Percentiles rank a stretch among this genome's conserved stretches.
phyloP scores from a whole-genome alignment of 2,888 invertebrate genomes.

The Mechanitis mazaeus region DNA sequence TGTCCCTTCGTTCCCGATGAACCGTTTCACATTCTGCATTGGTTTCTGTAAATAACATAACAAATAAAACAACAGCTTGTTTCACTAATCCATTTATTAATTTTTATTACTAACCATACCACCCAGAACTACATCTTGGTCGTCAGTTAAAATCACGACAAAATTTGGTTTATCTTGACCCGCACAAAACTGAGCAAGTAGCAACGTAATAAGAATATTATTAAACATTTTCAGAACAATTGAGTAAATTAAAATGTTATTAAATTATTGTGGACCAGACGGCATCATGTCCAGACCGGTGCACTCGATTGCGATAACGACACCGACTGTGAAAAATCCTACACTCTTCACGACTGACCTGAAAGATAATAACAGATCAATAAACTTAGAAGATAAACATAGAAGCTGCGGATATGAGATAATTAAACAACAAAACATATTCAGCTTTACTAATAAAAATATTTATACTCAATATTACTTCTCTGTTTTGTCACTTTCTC shows the following conservation, averaged over 20 bases:
- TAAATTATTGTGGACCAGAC: slow-evolving; percentile 63
- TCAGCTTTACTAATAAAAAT: too few relatives aligned
- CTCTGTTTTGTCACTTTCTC: too few relatives aligned
- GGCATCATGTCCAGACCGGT: slow-evolving; percentile 85
- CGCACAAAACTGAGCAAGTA: slow-evolving; percentile 34
- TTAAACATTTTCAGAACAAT: slow-evolving; percentile 55
- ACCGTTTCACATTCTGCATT: slow-evolving; percentile 78
- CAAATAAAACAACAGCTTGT: slow-evolving; percentile 44
- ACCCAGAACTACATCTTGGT: slow-evolving; percentile 87
- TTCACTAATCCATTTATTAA: slow-evolving; percentile 38
- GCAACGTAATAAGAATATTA: slow-evolving; percentile 52
- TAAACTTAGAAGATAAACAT: slow-evolving; percentile 16
- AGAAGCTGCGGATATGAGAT: neutral
- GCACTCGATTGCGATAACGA: slow-evolving; percentile 87
- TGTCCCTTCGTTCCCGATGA: slow-evolving; percentile 80
- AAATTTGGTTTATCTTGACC: slow-evolving; percentile 79
- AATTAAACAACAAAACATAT: neutral
- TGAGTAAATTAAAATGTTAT: slow-evolving; percentile 19
- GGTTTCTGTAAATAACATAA: slow-evolving; percentile 75
- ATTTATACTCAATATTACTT: too few relatives aligned
- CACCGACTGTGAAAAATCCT: slow-evolving; percentile 85
- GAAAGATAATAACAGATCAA: slow-evolving; percentile 51
- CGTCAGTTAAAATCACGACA: slow-evolving; percentile 88
- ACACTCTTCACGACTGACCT: slow-evolving; percentile 90
- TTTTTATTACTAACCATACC: slow-evolving; percentile 80